Base-by-base conservation (phyloP, 1,140 invertebrate genomes). In the Sycophila sp. region DNA sequence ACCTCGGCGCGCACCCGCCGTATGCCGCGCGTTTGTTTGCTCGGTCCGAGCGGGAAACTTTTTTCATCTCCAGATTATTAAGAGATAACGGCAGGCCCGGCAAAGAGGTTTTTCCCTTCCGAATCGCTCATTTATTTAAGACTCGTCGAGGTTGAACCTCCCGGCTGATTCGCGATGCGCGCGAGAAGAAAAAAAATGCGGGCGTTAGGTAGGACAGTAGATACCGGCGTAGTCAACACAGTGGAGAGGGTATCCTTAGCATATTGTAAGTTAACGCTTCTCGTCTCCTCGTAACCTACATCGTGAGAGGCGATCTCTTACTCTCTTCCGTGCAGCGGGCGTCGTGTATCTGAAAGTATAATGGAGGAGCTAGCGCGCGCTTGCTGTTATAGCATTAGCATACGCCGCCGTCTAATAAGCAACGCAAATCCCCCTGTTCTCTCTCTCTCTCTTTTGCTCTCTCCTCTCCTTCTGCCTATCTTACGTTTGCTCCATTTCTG, bases 341-440 rank as follows among this genome's bases (percentile, higher is more conserved):
- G 59, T 65, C 15, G 24, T 26, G 26, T 63, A 80, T 80, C 76
- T 80, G 69, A 78, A 80, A 81, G 78, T 81, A 77, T 81, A 81
- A 81, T 81, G 34, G 32, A n/a, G 34, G 2, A 2, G 11, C 13
- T 7, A 30, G 42, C 26, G 7, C 8, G 34, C 71, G 51, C 55
- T 24, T 58, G 67, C 74, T 73, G 71, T 72, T 76, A 73, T 69
- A 47, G 53, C 51, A 79, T 80, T 76, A 75, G 76, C 74, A 76
- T 77, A 75, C 47, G 73, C 75, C 73, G 75, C 73, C 71, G 64
- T 77, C 73, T 81, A 82, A 80, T 78, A 77, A 79, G 76, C 73
- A 76, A 77, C 75, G 75, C 75, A 79, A 82, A 78, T 80, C 71
- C 64, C 53, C 32, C 62, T 59, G 36, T 5, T 58, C 22, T 32